Conservation (phyloP, 2,888 invertebrate species). For the Orchestes rusci region DNA sequence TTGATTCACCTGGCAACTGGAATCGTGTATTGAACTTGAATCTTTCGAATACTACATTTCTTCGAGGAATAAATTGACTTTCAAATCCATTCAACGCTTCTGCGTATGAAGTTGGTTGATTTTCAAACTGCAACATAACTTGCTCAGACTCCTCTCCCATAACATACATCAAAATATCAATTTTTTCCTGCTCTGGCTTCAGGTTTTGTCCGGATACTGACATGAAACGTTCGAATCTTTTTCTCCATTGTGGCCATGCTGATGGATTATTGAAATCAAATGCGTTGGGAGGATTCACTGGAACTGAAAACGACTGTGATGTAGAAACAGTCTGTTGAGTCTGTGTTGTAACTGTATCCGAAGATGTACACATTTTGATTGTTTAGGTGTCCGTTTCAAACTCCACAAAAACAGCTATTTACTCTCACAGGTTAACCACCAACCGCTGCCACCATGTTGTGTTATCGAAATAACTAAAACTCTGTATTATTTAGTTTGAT, state of each 20-base stretch:
- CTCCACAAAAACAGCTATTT: no score
- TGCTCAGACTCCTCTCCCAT: neutral
- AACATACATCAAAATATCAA: neutral
- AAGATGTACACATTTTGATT: no score
- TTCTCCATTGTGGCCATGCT: neutral
- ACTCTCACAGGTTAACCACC: no score
- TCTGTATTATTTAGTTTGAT: no score
- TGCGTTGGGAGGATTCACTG: neutral
- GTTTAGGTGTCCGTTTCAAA: no score
- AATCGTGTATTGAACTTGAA: no score
- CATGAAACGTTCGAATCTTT: neutral
- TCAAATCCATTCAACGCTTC: neutral
- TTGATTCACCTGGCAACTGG: no score
- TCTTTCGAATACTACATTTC: slow-evolving; percentile 1
- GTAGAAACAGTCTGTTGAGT: no score
- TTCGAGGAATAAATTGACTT: neutral
- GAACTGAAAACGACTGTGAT: no score
- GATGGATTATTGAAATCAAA: neutral
- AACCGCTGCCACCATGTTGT: no score
- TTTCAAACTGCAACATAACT: neutral
- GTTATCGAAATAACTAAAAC: no score
- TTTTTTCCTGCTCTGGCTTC: neutral
- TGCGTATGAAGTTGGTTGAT: neutral
- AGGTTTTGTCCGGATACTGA: neutral
- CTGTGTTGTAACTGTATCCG: no score